phyloP scores from a whole-genome alignment of 2,888 invertebrate species.

The Calameuta filiformis region DNA sequence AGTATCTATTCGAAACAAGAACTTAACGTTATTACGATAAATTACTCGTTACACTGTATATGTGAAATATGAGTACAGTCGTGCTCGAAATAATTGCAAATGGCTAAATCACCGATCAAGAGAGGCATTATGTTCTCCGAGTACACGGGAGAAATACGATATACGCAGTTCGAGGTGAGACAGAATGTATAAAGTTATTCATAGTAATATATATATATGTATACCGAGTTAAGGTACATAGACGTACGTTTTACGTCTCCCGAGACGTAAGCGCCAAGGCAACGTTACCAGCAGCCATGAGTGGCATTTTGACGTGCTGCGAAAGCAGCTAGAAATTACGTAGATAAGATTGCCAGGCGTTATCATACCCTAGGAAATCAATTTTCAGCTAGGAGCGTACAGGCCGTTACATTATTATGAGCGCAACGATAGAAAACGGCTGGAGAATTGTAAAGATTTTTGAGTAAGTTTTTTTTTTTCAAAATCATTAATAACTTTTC shows the following conservation, averaged over 20 bases:
- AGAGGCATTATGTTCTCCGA: not conserved
- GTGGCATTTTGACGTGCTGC: conserved; percentile 8
- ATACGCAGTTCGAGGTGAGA: not conserved
- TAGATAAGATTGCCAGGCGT: conserved; percentile 20
- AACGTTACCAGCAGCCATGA: not conserved
- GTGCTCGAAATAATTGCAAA: not conserved
- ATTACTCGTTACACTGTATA: not conserved
- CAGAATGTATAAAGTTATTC: not conserved
- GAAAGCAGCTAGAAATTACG: conserved; percentile 21
- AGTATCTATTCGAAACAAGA: no score
- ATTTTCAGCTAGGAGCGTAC: not conserved
- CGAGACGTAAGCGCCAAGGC: not conserved
- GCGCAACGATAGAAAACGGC: not conserved
- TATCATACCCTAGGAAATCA: not conserved
- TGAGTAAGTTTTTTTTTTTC: no score
- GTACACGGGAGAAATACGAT: not conserved
- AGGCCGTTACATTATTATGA: no score
- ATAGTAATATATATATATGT: not conserved
- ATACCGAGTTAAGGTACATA: not conserved
- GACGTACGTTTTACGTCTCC: not conserved
- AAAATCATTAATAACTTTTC: no score
- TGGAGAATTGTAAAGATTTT: no score
- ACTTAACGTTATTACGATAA: not conserved
- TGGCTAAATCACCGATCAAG: not conserved
- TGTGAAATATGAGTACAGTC: not conserved